Base-by-base conservation (phyloP, 2,797 vertebrate genomes). In the Limnodromus scolopaceus region DNA sequence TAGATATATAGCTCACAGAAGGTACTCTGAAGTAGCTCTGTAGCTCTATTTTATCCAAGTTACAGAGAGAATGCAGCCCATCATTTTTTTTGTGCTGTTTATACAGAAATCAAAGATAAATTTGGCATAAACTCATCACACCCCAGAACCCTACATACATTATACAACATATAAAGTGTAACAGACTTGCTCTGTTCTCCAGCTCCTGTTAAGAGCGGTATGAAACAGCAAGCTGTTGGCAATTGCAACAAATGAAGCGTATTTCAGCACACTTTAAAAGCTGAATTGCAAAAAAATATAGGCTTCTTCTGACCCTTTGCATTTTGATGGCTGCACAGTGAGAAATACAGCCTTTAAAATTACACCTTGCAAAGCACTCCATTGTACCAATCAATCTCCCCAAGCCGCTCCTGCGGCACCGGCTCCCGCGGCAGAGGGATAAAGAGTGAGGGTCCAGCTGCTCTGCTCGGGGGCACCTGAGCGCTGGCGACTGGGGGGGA, bases 251-350 rank as follows among this genome's bases (percentile, higher is more conserved):
- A 96, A 97, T 97, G 94, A 96, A 96, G 95, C 79, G 51, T 96
- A 90, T 97, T 97, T 96, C 89, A 87, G 95, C 94, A 87, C 94
- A 94, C 95, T 97, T 94, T 92, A 96, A 97, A 97, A 94, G 91
- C 96, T 95, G 97, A 97, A 97, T 97, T 97, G 97, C 94, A 88
- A 95, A 87, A 97, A 96, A 97, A 85, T 97, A 97, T 41, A 97
- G 96, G 96, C 95, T 97, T 78, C 94, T 95, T 63, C 93, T 97
- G 96, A 97, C 97, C 96, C 96, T 97, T 97, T 97, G 97, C 97
- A 97, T 97, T 97, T 96, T 96, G 95, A 97, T 97, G 95, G 96
- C 23, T 95, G 95, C 96, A 94, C 95, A 96, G 95, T 91, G 97
- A 97, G 97, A 97, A 97, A 97, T 89, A 95, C 3, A 12, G 91